A percentile compares a stretch with the other conserved stretches of the same genome.
These are phyloP conservation scores for Hyphantria cunea DNA, from an alignment of 1,140 invertebrate species.

Conservation along the genomic window DNA sequence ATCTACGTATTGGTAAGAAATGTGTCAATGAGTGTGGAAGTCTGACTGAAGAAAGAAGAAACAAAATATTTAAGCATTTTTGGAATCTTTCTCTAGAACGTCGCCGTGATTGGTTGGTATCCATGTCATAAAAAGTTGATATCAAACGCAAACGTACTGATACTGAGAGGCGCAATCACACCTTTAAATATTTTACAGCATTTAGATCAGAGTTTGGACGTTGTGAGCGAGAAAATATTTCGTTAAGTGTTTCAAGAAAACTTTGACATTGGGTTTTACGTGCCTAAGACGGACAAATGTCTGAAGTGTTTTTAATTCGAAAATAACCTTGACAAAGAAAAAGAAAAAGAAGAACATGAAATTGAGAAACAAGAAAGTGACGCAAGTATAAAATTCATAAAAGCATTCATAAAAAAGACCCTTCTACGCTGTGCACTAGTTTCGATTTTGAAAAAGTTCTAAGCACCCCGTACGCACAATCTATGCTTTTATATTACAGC, in stretches of 20 bases:
- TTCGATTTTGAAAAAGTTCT: slow-evolving; percentile 47
- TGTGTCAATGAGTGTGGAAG: background rate
- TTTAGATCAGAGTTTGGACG: slow-evolving; percentile 20
- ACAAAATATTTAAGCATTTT: background rate
- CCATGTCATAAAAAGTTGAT: background rate
- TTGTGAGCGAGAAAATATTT: slow-evolving; percentile 41
- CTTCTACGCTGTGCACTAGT: slow-evolving; percentile 23
- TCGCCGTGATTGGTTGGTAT: slow-evolving; percentile 1
- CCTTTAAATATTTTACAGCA: slow-evolving; percentile 1
- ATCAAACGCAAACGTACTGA: background rate
- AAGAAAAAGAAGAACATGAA: slow-evolving; percentile 26
- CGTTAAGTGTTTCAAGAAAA: slow-evolving; percentile 37
- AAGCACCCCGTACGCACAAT: slow-evolving; percentile 41
- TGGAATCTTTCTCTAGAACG: background rate
- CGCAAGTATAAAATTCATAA: slow-evolving; percentile 13
- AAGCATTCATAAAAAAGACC: slow-evolving; percentile 21
- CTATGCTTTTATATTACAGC: slow-evolving; percentile 35
- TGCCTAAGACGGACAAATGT: slow-evolving; percentile 51
- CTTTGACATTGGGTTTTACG: slow-evolving; percentile 49
- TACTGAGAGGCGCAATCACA: background rate
- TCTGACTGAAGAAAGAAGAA: background rate
- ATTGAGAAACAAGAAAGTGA: slow-evolving; percentile 29
- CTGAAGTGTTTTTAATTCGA: slow-evolving; percentile 28
- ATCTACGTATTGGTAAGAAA: background rate
- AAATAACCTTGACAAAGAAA: slow-evolving; percentile 15